Evolutionary conservation across 2,888 invertebrate species (phyloP).

Genomic region (Theretra japonica): DNA sequence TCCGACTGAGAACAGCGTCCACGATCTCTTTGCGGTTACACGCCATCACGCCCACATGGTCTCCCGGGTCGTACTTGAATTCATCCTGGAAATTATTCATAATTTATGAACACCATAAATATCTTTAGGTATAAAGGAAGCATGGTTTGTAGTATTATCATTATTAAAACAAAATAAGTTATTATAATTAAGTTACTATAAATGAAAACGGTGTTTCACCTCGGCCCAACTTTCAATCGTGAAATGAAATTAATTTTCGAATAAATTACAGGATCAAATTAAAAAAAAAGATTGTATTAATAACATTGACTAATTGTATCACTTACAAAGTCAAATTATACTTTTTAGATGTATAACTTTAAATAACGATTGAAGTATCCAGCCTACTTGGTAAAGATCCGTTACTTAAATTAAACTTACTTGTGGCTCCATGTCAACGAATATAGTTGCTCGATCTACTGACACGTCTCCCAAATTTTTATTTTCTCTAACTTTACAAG

Average conservation of each 20-base stretch:
- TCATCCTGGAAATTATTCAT: conserved; percentile 61
- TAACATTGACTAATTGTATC: too few relatives aligned
- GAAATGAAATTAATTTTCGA: too few relatives aligned
- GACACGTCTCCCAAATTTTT: conserved; percentile 85
- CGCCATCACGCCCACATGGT: conserved; percentile 96
- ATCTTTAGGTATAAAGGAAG: not conserved
- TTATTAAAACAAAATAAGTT: too few relatives aligned
- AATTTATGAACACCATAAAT: not conserved
- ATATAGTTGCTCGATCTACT: conserved; percentile 83
- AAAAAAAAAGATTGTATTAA: too few relatives aligned
- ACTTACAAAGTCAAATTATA: too few relatives aligned
- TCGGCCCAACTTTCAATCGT: too few relatives aligned
- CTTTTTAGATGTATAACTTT: not conserved
- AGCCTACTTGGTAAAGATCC: not conserved
- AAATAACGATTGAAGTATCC: not conserved
- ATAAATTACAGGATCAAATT: too few relatives aligned
- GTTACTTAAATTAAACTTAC: conserved; percentile 54
- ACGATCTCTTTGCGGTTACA: conserved; percentile 92
- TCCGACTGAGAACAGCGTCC: conserved; percentile 88
- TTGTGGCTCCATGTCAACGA: conserved; percentile 82
- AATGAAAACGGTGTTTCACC: too few relatives aligned
- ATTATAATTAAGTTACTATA: not conserved
- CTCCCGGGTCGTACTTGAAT: conserved; percentile 93
- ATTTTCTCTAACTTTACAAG: conserved; percentile 81
- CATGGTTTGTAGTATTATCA: not conserved